These are phyloP conservation scores for Aphelenchoides besseyi DNA, from an alignment of 1,140 invertebrate genomes.

Conservation along the genomic window DNA sequence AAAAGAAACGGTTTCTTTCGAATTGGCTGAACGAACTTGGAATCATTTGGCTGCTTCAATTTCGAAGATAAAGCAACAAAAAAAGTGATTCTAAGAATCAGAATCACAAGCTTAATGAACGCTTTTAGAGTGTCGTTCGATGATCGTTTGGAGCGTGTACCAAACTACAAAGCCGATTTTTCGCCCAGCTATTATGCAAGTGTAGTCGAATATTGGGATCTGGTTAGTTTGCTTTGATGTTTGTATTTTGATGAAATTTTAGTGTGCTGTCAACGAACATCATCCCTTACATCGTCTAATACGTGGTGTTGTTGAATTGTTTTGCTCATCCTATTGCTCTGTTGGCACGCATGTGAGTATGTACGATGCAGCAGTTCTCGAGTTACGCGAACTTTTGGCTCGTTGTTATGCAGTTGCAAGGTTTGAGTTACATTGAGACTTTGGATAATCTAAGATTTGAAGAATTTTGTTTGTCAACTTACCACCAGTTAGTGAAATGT, in stretches of 20 bases:
- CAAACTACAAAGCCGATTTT: constrained; percentile 21
- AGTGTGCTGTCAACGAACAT: not conserved
- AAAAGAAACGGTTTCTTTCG: not conserved
- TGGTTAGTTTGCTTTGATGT: constrained; percentile 23
- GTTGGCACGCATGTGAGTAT: constrained; percentile 37
- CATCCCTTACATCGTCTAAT: constrained; percentile 33
- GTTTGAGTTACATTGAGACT: constrained; percentile 11
- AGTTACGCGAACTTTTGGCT: constrained; percentile 12
- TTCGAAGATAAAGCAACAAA: constrained; percentile 33
- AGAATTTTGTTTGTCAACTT: constrained; percentile 28
- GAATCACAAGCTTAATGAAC: not conserved
- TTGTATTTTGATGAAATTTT: constrained; percentile 1
- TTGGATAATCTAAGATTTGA: not conserved
- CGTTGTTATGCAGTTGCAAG: constrained; percentile 26
- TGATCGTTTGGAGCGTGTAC: constrained; percentile 32
- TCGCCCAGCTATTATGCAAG: constrained; percentile 31
- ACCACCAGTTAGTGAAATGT: constrained; percentile 29
- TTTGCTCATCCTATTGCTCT: constrained; percentile 27
- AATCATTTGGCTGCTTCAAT: constrained; percentile 21
- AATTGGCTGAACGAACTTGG: constrained; percentile 29
- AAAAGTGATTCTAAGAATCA: constrained; percentile 20
- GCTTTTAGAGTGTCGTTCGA: constrained; percentile 22
- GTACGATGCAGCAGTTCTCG: constrained; percentile 35
- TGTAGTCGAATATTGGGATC: constrained; percentile 35
- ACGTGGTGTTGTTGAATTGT: constrained; percentile 29